Percentiles rank a stretch among this genome's conserved stretches.
These are phyloP conservation scores for Pristionchus maxplancki DNA, from an alignment of 2,888 invertebrate genomes.

Conservation along the genomic window DNA sequence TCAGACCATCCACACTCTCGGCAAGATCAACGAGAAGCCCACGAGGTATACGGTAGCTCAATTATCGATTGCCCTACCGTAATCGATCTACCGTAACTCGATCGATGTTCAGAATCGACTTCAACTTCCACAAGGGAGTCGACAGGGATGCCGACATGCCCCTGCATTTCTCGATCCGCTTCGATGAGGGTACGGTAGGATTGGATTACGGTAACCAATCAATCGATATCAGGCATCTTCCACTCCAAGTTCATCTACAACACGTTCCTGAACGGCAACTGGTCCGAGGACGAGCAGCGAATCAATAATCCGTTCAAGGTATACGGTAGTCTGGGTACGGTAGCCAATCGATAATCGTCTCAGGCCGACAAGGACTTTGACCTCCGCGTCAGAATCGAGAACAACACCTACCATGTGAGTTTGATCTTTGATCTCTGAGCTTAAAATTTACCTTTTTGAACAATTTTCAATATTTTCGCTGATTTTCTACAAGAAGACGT, in stretches of 20 bases:
- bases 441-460: neutral
- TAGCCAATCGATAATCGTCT: neutral
- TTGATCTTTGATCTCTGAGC: neutral
- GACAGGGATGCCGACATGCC: conserved; percentile 74
- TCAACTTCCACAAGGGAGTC: conserved; percentile 77
- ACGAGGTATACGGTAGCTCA: conserved; percentile 59
- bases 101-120: conserved; percentile 71
- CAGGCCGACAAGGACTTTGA: conserved; percentile 70
- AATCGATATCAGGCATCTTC: conserved; percentile 59
- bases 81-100: too few relatives aligned
- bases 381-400: conserved; percentile 73
- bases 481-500: neutral
- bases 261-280: conserved; percentile 74
- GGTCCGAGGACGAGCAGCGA: conserved; percentile 75
- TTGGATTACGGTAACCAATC: neutral
- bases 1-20: conserved; percentile 76
- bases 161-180: conserved; percentile 76
- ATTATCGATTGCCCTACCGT: neutral
- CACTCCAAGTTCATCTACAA: conserved; percentile 75
- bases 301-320: conserved; percentile 74
- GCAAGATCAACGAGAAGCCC: conserved; percentile 73
- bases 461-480: neutral
- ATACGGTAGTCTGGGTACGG: neutral
- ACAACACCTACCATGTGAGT: conserved; percentile 71
- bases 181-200: conserved; percentile 67